A percentile compares a stretch with the other conserved stretches of the same genome.
Evolutionary conservation across 2,113 vertebrate species (phyloP).

Genomic region (Danionella cerebrum): DNA sequence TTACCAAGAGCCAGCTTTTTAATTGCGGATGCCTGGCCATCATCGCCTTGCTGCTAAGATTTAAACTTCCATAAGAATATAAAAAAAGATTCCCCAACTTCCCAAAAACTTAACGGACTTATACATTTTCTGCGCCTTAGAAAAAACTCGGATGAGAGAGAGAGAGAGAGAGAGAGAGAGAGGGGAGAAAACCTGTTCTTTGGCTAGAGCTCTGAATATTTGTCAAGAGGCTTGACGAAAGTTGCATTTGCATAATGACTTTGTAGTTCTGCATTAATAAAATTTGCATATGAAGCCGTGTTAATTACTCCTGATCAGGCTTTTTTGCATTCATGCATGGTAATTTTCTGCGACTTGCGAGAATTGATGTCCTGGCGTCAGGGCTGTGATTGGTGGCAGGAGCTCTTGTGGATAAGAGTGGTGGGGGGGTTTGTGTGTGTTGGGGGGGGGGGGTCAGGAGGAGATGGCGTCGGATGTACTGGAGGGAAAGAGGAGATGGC

Average conservation of each 20-base stretch:
- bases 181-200: constrained; percentile 56
- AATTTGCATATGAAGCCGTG: constrained; percentile 99
- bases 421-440: constrained; percentile 27
- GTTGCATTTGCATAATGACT: constrained; percentile 99
- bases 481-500: constrained; percentile 45
- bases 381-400: constrained; percentile 64
- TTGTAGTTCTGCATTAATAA: constrained; percentile 99
- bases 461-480: constrained; percentile 16
- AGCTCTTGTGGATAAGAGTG: constrained; percentile 26
- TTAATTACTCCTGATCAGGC: constrained; percentile 99
- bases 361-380: constrained; percentile 96
- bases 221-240: constrained; percentile 99
- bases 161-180: constrained; percentile 14
- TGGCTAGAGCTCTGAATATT: constrained; percentile 96
- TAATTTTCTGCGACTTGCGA: constrained; percentile 99
- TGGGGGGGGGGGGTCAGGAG: constrained; percentile 46
- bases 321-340: constrained; percentile 99
- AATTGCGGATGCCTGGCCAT: constrained; percentile 54
- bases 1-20: constrained; percentile 69
- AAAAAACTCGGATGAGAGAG: constrained; percentile 26
- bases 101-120: constrained; percentile 79
- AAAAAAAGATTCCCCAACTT: constrained; percentile 61
- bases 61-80: constrained; percentile 36
- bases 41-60: constrained; percentile 38
- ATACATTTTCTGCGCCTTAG: constrained; percentile 54